Percentiles rank a stretch among this genome's conserved stretches.
phyloP scores from a whole-genome alignment of 2,888 invertebrate genomes.

The Trisateles emortualis region DNA sequence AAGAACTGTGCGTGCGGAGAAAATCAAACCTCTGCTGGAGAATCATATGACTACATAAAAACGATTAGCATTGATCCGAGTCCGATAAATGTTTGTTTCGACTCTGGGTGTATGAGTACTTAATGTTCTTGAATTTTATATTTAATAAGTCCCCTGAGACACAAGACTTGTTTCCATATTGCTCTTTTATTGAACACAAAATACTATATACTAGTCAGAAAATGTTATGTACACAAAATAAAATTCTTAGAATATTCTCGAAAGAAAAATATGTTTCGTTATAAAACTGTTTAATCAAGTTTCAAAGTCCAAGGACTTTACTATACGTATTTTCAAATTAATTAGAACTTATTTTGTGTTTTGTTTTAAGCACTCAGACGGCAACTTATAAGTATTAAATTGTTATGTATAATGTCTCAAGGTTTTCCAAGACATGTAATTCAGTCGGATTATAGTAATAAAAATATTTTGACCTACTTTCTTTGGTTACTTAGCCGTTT shows the following conservation, averaged over 20 bases:
- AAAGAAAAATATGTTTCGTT: constrained; percentile 7
- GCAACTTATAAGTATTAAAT: not conserved
- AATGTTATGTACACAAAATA: no score
- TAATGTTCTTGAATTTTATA: no score
- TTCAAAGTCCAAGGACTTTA: constrained; percentile 24
- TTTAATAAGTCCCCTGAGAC: no score
- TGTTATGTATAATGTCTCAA: not conserved
- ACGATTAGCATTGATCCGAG: no score
- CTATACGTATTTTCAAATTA: constrained; percentile 14
- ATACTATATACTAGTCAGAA: no score
- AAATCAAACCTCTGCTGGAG: no score
- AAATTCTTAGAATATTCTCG: constrained; percentile 10
- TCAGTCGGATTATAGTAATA: not conserved
- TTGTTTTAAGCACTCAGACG: not conserved
- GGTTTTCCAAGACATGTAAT: not conserved
- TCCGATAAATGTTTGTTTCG: no score
- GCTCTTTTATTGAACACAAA: no score
- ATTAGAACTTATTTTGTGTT: not conserved
- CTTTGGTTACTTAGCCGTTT: constrained; percentile 12
- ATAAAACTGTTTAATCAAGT: constrained; percentile 5
- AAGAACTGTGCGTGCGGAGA: no score
- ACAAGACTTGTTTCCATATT: no score
- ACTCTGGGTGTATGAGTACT: no score
- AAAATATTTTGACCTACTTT: constrained; percentile 14
- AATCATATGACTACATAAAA: no score